Evolutionary conservation across 2,113 vertebrate genomes (phyloP).

Genomic region (Rhagologus leucostigma): DNA sequence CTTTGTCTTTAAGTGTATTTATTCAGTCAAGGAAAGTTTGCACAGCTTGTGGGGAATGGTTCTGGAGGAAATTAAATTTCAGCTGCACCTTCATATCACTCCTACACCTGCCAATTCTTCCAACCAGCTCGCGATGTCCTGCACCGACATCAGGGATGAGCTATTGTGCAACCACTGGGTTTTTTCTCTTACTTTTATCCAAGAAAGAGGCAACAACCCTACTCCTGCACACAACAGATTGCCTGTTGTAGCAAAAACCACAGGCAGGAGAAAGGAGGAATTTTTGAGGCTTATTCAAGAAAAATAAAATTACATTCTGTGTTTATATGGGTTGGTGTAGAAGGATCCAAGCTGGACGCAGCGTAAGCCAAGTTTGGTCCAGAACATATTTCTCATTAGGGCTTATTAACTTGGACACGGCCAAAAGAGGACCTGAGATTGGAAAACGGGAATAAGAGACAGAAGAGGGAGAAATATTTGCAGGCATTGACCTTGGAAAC

Average conservation of each 20-base stretch:
- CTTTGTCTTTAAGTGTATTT: slow-evolving; percentile 68
- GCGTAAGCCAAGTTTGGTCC: not conserved
- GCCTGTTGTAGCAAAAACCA: not conserved
- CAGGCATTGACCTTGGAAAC: not conserved
- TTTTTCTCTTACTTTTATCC: not conserved
- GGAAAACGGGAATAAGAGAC: not conserved
- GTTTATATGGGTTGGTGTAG: not conserved
- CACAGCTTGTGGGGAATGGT: slow-evolving; percentile 34
- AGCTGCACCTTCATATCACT: not conserved
- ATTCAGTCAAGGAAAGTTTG: slow-evolving; percentile 63
- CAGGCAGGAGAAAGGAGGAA: not conserved
- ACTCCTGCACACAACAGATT: not conserved
- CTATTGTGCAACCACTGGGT: not conserved
- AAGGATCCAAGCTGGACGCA: not conserved
- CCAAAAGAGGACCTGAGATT: not conserved
- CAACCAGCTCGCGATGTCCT: not conserved
- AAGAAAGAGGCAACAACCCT: not conserved
- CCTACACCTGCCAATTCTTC: slow-evolving; percentile 38
- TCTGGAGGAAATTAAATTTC: slow-evolving; percentile 64
- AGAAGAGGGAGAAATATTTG: not conserved
- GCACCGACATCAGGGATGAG: not conserved
- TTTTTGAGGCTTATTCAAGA: not conserved
- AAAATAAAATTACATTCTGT: not conserved
- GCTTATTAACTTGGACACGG: not conserved
- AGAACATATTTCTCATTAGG: not conserved